Base-by-base conservation (phyloP, 1,140 invertebrate species). In the Trissolcus basalis region DNA sequence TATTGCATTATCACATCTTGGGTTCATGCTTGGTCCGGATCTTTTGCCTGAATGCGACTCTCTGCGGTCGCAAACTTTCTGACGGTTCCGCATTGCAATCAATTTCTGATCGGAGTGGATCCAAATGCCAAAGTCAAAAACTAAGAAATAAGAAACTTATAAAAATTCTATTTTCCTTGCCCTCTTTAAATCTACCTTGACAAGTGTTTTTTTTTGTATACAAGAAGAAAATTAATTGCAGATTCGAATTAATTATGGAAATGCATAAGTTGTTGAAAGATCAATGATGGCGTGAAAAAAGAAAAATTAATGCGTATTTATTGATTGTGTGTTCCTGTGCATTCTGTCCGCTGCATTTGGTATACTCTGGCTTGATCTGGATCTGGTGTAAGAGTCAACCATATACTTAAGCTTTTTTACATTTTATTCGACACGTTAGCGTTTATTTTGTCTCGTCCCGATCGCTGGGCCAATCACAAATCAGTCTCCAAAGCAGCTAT, bases 301-400 rank as follows among this genome's bases (percentile, higher is more conserved):
- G 6, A 27, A 6, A 27, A 85, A 84, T 83, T 84, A 79, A 85
- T 87, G 80, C 84, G 64, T 86, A 78, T 87, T 87, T 87, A 88
- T 84, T 86, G 81, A 88, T 84, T 87, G 82, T 87, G 83, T 88
- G 85, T 88, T 88, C 85, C 86, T 88, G 83, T 89, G 85, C 84
- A 88, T 87, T 88, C 85, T 88, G 81, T 87, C 85, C 78, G 86
- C 87, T 89, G 87, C 87, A 86, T 88, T 88, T 87, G 86, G 87
- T 87, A 87, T 84, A 86, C 86, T 87, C 86, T 88, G 87, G 86
- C 87, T 89, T 89, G 83, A 89, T 87, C 86, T 89, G 87, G 87
- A 89, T 81, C 83, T 88, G 86, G 87, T 89, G 87, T 89, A 89
- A 89, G 87, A 87, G 86, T 88, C 82, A 86, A 87, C 82, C 81